Evolutionary conservation across 2,113 vertebrate genomes (phyloP).

Genomic region (Anarhynchus alexandrinus): DNA sequence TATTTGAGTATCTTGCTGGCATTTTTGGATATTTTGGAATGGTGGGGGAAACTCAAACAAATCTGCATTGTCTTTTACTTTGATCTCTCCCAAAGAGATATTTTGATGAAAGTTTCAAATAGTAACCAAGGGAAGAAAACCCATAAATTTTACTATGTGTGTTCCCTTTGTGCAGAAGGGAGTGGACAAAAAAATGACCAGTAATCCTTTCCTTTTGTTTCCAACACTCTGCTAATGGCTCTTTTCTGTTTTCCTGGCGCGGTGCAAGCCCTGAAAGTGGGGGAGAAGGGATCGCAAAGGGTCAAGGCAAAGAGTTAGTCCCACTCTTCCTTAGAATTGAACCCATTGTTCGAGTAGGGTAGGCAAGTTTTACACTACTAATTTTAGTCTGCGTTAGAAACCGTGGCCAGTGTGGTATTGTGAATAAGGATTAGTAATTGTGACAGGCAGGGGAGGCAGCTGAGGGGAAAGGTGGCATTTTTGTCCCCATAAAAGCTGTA

Average conservation of each 20-base stretch:
- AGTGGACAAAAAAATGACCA: background rate
- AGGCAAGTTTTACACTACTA: background rate
- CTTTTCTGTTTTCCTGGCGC: background rate
- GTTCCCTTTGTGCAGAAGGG: background rate
- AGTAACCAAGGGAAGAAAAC: background rate
- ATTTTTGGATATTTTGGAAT: slow-evolving; percentile 5
- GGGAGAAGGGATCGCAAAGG: background rate
- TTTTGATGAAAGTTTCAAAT: background rate
- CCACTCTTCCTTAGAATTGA: background rate
- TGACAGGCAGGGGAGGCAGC: background rate
- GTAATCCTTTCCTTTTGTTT: background rate
- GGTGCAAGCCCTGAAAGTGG: background rate
- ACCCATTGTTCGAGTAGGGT: background rate
- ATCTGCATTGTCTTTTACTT: background rate
- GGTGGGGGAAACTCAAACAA: background rate
- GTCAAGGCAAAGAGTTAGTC: slow-evolving; percentile 5
- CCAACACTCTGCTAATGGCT: background rate
- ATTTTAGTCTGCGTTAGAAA: background rate
- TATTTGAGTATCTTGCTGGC: slow-evolving; percentile 11
- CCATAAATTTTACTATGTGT: background rate
- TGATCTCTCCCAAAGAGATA: background rate
- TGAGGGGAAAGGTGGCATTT: background rate
- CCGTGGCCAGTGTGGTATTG: background rate
- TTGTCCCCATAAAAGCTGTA: background rate
- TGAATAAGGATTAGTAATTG: background rate